A percentile compares a stretch with the other conserved stretches of the same genome.
These are phyloP conservation scores for Andricus grossulariae DNA, from an alignment of 1,140 invertebrate species.

Conservation along the genomic window DNA sequence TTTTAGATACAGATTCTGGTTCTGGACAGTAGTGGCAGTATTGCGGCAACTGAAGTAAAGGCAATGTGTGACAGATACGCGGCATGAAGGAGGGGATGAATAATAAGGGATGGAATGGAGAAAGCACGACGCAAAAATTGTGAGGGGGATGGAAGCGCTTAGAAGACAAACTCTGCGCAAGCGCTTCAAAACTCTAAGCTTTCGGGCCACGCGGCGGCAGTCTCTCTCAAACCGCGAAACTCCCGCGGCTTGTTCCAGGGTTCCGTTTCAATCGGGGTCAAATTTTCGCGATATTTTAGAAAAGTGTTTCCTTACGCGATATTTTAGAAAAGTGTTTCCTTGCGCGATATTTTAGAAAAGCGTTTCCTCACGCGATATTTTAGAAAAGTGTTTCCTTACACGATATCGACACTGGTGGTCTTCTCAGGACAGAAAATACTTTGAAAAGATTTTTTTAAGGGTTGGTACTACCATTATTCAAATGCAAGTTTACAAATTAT, in stretches of 20 bases:
- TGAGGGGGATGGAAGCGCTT: constrained; percentile 33
- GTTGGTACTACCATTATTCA: too few species aligned
- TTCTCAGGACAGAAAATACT: too few species aligned
- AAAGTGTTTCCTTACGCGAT: too few species aligned
- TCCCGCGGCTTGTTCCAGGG: constrained; percentile 43
- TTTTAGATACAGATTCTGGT: not conserved
- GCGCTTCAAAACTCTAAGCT: constrained; percentile 49
- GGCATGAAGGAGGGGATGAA: not conserved
- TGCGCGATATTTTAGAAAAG: too few species aligned
- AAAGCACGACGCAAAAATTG: constrained; percentile 51
- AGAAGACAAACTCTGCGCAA: constrained; percentile 39
- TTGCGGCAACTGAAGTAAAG: not conserved
- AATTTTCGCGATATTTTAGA: too few species aligned
- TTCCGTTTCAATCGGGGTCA: not conserved
- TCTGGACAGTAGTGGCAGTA: not conserved
- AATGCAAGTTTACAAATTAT: too few species aligned
- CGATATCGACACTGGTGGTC: too few species aligned
- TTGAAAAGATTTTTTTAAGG: too few species aligned
- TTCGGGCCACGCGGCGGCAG: constrained; percentile 57
- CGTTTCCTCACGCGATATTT: too few species aligned
- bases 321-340: too few species aligned
- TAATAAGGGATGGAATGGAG: constrained; percentile 34
- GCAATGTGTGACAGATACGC: not conserved
- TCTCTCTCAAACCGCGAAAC: constrained; percentile 57
- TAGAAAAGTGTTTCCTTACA: too few species aligned